A percentile compares a stretch with the other conserved stretches of the same genome.
Conservation (phyloP, 2,113 vertebrate species). For the human region DNA sequence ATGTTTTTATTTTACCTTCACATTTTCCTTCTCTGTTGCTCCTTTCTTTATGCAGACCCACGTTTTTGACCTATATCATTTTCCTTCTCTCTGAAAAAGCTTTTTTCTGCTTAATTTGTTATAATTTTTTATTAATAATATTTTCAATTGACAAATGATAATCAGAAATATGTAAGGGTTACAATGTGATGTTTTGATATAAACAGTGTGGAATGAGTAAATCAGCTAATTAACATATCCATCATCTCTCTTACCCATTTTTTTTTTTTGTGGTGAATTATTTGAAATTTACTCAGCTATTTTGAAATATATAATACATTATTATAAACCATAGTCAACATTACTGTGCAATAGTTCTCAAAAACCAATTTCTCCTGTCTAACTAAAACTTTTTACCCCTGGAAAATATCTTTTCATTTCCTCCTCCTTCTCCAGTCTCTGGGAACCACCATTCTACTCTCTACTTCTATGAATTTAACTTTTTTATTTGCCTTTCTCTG, state of each 20-base stretch:
- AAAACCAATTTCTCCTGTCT: not conserved
- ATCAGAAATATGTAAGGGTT: not conserved
- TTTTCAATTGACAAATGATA: not conserved
- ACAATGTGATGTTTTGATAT: not conserved
- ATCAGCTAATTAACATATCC: not conserved
- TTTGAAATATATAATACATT: not conserved
- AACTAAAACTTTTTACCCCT: not conserved
- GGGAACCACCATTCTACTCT: not conserved
- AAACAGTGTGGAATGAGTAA: not conserved
- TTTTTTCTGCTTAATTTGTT: not conserved
- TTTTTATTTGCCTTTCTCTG: not conserved
- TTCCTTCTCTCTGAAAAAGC: not conserved
- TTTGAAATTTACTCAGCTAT: not conserved
- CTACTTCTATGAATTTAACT: not conserved
- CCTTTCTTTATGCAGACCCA: not conserved
- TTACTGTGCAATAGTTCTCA: not conserved
- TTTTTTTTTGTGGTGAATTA: not conserved
- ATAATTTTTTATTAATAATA: not conserved
- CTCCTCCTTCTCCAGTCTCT: not conserved
- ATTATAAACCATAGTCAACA: not conserved
- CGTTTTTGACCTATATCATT: not conserved
- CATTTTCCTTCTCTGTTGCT: not conserved
- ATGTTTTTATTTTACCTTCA: not conserved
- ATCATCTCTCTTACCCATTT: not conserved
- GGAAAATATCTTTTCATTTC: not conserved